These are phyloP conservation scores for Hydropsyche betteni DNA, from an alignment of 2,888 invertebrate genomes.

Conservation along the genomic window DNA sequence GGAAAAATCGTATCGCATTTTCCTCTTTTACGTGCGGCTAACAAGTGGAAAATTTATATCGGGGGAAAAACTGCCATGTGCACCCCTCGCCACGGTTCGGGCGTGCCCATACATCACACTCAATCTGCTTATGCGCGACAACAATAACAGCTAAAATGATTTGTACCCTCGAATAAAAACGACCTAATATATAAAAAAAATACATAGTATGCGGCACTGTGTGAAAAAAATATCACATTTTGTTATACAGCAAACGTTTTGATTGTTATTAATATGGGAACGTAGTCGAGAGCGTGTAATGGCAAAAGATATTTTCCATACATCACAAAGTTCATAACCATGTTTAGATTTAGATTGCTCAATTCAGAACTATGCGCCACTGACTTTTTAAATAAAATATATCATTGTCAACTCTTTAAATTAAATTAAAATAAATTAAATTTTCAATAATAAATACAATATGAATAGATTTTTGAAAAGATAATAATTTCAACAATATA, in stretches of 20 bases:
- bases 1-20: conserved; percentile 48
- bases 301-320: conserved; percentile 45
- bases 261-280: conserved; percentile 38
- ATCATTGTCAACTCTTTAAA: too few relatives aligned
- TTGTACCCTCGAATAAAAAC: too few relatives aligned
- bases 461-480: too few relatives aligned
- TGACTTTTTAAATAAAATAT: background rate
- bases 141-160: too few relatives aligned
- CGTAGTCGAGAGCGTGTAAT: conserved; percentile 27
- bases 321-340: conserved; percentile 39
- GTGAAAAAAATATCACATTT: too few relatives aligned
- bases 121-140: too few relatives aligned
- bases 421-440: too few relatives aligned
- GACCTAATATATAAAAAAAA: too few relatives aligned
- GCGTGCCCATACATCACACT: too few relatives aligned
- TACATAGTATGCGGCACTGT: too few relatives aligned
- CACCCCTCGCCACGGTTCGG: background rate
- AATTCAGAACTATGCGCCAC: conserved; percentile 12
- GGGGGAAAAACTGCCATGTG: conserved; percentile 1
- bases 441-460: too few relatives aligned
- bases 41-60: conserved; percentile 46
- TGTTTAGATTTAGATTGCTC: conserved; percentile 23
- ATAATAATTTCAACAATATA: too few relatives aligned
- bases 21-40: conserved; percentile 40
- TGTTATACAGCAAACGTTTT: background rate